Base-by-base conservation (phyloP, 2,797 vertebrate species). In the Muscicapa comitata region DNA sequence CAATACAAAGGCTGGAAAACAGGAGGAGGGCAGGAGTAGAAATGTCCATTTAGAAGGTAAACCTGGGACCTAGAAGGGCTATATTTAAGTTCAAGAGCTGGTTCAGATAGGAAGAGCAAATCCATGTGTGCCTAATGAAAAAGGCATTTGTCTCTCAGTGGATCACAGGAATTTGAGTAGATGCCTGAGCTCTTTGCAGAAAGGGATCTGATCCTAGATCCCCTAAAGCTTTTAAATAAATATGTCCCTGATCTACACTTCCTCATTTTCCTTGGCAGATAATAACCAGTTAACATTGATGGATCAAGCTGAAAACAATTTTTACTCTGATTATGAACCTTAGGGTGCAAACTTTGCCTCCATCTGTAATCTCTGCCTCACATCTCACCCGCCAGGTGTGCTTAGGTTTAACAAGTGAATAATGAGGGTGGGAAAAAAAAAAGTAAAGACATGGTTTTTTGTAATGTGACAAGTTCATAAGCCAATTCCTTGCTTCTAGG, bases 281-380 rank as follows among this genome's bases (percentile, higher is more conserved):
- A 86, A 79, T 71, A 93, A 65, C 7, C 47, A 81, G 35, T 48
- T 84, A 84, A 65, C 38, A 78, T 86, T 86, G 81, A 68, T 25
- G 62, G 88, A 95, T 84, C 62, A 90, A 2, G 10, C 33, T 91
- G 73, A 81, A 93, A 90, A 81, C 25, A 40, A 31, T 48, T 94
- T 93, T 86, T 42, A n/a, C 63, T 90, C 70, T 94, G 83, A 86
- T 93, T 92, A 55, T 66, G 88, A 92, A 93, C n/a, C 73, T 93
- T 79, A 71, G 51, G 55, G 62, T 86, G 37, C 24, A 90, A 84
- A 81, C 23, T 92, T 81, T 78, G 7, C 38, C 66, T 95, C 43
- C 37, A 10, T 70, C 47, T 88, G 86, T 90, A 82, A 89, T 93
- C 71, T 94, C 63, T 87, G 26, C 43, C 26, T 95, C 62, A 70